Evolutionary conservation across 64 coral and sea anemone genomes (phyloP).

Genomic region (Porites lutea): DNA sequence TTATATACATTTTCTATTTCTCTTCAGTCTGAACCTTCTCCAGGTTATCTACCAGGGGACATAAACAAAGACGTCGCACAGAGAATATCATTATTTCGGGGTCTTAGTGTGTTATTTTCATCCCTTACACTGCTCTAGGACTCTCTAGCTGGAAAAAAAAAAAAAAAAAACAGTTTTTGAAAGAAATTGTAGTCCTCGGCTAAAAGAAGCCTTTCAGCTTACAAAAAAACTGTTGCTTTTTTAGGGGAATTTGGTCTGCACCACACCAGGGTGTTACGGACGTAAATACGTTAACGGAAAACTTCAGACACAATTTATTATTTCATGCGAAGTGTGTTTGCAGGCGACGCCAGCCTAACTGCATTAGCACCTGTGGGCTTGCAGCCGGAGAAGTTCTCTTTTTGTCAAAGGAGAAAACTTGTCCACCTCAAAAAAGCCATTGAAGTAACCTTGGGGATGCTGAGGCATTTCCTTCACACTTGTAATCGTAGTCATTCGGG

Average conservation of each 20-base stretch:
- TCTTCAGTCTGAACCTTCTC: not conserved
- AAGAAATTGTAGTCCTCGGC: no score
- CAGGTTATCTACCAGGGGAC: not conserved
- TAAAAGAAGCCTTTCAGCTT: no score
- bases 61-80: not conserved
- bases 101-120: no score
- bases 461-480: not conserved
- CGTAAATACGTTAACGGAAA: no score
- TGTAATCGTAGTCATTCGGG: not conserved
- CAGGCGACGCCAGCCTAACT: slow-evolving; percentile 1
- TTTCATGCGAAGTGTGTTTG: slow-evolving; percentile 10
- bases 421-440: not conserved
- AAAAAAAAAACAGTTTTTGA: no score
- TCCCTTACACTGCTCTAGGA: no score
- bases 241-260: no score
- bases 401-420: not conserved
- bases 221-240: no score
- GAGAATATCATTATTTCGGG: not conserved
- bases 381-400: not conserved
- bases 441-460: not conserved
- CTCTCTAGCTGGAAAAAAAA: no score
- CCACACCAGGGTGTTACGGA: no score
- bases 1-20: not conserved
- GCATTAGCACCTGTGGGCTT: slow-evolving; percentile 36
- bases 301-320: not conserved